Conservation (phyloP, 2,797 vertebrate genomes). For the Dicrostonyx torquatus region DNA sequence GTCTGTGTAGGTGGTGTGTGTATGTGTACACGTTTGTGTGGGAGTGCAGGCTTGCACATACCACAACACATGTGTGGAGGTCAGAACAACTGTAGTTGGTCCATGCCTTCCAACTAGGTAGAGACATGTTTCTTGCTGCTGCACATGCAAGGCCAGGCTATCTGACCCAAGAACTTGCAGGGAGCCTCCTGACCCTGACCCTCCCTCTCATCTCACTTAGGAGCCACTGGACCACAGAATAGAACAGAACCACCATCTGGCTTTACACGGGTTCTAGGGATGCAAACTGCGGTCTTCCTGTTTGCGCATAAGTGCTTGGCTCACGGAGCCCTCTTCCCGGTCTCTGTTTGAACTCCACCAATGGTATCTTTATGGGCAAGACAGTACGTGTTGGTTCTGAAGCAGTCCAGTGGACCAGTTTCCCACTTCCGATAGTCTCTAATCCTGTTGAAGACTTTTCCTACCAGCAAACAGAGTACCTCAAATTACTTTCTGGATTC, state of each 20-base stretch:
- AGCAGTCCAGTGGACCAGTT: not conserved
- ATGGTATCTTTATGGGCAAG: not conserved
- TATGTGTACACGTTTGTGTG: not conserved
- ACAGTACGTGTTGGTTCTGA: not conserved
- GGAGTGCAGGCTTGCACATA: not conserved
- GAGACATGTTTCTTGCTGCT: not conserved
- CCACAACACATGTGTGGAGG: not conserved
- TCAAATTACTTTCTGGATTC: constrained; percentile 7
- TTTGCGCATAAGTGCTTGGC: not conserved
- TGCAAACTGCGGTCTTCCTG: not conserved
- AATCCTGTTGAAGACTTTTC: constrained; percentile 12
- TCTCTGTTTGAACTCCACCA: not conserved
- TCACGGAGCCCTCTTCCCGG: fast-evolving
- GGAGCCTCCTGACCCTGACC: too few relatives aligned
- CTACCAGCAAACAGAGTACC: not conserved
- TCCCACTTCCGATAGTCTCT: not conserved
- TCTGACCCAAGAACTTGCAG: not conserved
- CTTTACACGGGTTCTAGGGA: not conserved
- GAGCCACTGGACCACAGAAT: not conserved
- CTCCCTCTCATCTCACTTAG: not conserved
- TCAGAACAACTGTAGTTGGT: not conserved
- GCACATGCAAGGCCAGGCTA: fast-evolving
- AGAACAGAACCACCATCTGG: not conserved
- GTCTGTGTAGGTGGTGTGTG: not conserved
- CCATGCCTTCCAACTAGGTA: not conserved